Conservation (phyloP, 92 coral and sea anemone genomes). For the Plumapathes pennacea region DNA sequence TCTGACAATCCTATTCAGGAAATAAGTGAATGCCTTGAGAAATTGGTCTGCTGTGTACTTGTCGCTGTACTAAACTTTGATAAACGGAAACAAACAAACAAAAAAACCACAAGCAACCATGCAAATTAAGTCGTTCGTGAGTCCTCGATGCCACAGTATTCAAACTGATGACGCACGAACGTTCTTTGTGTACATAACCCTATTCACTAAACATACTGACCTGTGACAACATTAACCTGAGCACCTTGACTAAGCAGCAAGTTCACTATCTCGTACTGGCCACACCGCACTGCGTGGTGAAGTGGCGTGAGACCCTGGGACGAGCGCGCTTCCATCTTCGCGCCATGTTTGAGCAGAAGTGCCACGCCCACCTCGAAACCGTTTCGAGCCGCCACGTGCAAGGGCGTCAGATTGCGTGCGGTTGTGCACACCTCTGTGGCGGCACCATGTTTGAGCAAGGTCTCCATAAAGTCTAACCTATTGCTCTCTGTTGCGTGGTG, state of each 20-base stretch:
- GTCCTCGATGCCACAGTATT: too few species aligned
- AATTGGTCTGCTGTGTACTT: too few species aligned
- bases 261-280: constrained; percentile 53
- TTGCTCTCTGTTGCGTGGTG: constrained; percentile 67
- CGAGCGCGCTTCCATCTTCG: constrained; percentile 59
- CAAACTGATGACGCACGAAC: too few species aligned
- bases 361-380: constrained; percentile 55
- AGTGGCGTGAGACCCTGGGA: constrained; percentile 47
- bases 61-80: too few species aligned
- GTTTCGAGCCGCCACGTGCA: constrained; percentile 59
- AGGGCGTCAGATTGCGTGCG: constrained; percentile 55
- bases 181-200: too few species aligned
- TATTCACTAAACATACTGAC: constrained; percentile 15
- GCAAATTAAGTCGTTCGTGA: too few species aligned
- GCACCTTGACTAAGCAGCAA: constrained; percentile 71
- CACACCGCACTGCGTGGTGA: constrained; percentile 79
- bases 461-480: constrained; percentile 33
- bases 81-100: too few species aligned
- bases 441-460: constrained; percentile 58
- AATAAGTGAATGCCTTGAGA: too few species aligned
- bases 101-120: too few species aligned
- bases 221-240: constrained; percentile 60
- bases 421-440: constrained; percentile 51
- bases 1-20: too few species aligned
- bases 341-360: constrained; percentile 51